These are phyloP conservation scores for Drosophila rellima DNA, from an alignment of 2,888 invertebrate genomes.

Conservation along the genomic window DNA sequence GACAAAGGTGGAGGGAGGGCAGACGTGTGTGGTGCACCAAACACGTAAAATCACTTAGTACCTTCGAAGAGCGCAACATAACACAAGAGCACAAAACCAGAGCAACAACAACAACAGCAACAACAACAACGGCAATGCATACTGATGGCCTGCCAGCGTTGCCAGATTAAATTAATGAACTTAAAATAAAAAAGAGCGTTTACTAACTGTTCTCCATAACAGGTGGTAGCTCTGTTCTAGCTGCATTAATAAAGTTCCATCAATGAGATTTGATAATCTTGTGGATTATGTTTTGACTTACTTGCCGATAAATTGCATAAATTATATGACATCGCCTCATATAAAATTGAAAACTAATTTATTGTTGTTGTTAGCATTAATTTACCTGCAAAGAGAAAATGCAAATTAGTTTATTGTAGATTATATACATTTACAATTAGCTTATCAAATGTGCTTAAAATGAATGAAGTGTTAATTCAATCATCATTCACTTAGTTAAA, in stretches of 20 bases:
- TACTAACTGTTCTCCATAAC: slow-evolving; percentile 53
- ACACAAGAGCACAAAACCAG: slow-evolving; percentile 48
- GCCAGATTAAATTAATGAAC: slow-evolving; percentile 69
- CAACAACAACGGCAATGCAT: slow-evolving; percentile 20
- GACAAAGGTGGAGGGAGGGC: slow-evolving; percentile 24
- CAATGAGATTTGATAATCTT: slow-evolving; percentile 16
- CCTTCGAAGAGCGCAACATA: slow-evolving; percentile 58
- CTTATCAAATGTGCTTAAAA: neutral
- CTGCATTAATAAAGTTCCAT: slow-evolving; percentile 20
- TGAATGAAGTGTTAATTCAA: slow-evolving; percentile 29
- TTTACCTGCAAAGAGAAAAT: slow-evolving; percentile 48
- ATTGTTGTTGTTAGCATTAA: slow-evolving; percentile 15
- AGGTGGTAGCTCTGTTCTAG: slow-evolving; percentile 70
- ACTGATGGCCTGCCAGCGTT: slow-evolving; percentile 55
- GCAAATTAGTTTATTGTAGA: slow-evolving; percentile 19
- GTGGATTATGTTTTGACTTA: slow-evolving; percentile 40
- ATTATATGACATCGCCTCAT: slow-evolving; percentile 26
- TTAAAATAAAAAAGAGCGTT: slow-evolving; percentile 40
- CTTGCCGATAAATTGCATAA: slow-evolving; percentile 28
- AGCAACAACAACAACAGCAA: slow-evolving; percentile 45
- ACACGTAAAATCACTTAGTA: slow-evolving; percentile 84
- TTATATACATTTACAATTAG: slow-evolving; percentile 5
- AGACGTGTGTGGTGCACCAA: slow-evolving; percentile 81
- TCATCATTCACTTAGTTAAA: slow-evolving; percentile 10
- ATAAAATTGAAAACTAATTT: slow-evolving; percentile 13